Evolutionary conservation across 2,888 invertebrate genomes (phyloP), one percentile per base, ranked within the genome.

Genomic region (Hydrotaea diabolus): DNA sequence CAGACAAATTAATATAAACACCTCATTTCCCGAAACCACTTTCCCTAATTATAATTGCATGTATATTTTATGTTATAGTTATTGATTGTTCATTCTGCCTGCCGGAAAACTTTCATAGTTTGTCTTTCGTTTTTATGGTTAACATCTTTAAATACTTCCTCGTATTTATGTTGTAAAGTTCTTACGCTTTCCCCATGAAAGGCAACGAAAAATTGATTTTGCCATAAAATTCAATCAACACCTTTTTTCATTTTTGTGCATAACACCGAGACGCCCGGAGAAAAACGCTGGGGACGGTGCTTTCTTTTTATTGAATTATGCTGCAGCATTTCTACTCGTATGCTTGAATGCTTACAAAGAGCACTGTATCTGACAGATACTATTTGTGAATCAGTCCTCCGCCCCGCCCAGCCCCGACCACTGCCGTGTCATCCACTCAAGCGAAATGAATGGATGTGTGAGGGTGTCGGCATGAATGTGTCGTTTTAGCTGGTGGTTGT

Each of bases 151-250:
- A 49, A 49, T 49, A 49, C 49, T 49, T 49, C n/a, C 49, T n/a
- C n/a, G n/a, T n/a, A 49, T 49, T 49, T 49, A 49, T 49, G 4
- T 49, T 2, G 49, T 2, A 43, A 13, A n/a, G 49, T 49, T 49
- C 7, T 49, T 7, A 15, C 49, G 31, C n/a, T 13, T 13, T 49
- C 49, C 13, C 49, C 49, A 2, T 7, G n/a, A 13, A 49, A 49
- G 13, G 8, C 49, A 4, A n/a, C n/a, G n/a, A 66, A 7, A 69
- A 69, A 69, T 69, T 46, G 69, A 69, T 59, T 75, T 72, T 19
- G 15, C 75, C 49, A 81, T 80, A 81, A 78, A 78, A 84, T 49
- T 84, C 84, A 76, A 78, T 84, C 80, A 84, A 78, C 78, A 84
- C 77, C 66, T 78, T 76, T 80, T 66, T 72, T 84, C 78, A 83